Evolutionary conservation across 1,140 invertebrate species (phyloP).

Genomic region (Sarcophaga peregrina): DNA sequence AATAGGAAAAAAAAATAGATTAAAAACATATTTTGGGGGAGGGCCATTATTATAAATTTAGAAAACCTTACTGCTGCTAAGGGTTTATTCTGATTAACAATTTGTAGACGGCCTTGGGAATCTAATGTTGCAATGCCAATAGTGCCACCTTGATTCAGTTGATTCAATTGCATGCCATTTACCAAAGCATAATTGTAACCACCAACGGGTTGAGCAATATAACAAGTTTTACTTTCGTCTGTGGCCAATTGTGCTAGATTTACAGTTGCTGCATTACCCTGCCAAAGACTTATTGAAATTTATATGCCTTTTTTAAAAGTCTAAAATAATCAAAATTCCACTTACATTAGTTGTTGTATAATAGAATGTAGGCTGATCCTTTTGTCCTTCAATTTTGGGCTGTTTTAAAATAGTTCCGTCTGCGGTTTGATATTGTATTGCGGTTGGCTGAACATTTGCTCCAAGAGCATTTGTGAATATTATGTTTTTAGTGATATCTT

Average conservation of each 20-base stretch:
- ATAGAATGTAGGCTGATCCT: slow-evolving; percentile 71
- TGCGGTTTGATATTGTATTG: slow-evolving; percentile 65
- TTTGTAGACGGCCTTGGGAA: slow-evolving; percentile 63
- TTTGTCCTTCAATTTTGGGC: slow-evolving; percentile 65
- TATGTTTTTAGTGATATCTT: slow-evolving; percentile 65
- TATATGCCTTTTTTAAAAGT: not conserved
- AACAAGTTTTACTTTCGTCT: slow-evolving; percentile 76
- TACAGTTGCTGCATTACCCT: slow-evolving; percentile 69
- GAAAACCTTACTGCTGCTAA: slow-evolving; percentile 58
- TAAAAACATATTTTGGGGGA: not conserved
- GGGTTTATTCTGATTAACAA: slow-evolving; percentile 66
- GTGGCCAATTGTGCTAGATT: slow-evolving; percentile 73
- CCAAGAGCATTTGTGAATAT: slow-evolving; percentile 63
- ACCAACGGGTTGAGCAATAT: slow-evolving; percentile 77
- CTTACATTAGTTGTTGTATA: slow-evolving; percentile 76
- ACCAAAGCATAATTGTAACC: slow-evolving; percentile 75
- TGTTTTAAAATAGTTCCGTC: slow-evolving; percentile 65
- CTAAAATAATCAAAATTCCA: slow-evolving; percentile 36
- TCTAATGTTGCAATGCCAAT: slow-evolving; percentile 64
- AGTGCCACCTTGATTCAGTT: slow-evolving; percentile 58
- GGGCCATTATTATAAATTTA: not conserved
- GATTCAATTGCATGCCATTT: slow-evolving; percentile 71
- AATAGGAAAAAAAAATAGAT: not conserved
- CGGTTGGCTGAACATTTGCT: slow-evolving; percentile 61
- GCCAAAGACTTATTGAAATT: slow-evolving; percentile 32